Base-by-base conservation (phyloP, 2,888 invertebrate genomes). In the Ophion obscuratus region DNA sequence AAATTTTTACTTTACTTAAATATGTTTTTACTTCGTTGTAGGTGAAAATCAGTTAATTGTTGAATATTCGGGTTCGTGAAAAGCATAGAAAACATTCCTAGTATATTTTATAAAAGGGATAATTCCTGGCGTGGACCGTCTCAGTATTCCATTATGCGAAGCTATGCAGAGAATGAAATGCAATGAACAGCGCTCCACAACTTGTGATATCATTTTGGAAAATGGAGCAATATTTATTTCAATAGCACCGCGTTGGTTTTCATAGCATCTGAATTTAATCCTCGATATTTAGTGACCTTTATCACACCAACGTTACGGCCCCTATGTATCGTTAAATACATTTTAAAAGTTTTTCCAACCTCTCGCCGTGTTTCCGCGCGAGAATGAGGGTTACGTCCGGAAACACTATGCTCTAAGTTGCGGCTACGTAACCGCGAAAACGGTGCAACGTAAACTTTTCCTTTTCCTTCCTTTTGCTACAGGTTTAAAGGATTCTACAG, bases 371-470 rank as follows among this genome's bases (percentile, higher is more conserved):
- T n/a, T 59, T 64, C 11, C 4, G 9, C 73, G 24, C 57, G 20
- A 40, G 20, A 75, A 75, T 31, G 75, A 75, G 75, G 20, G 68
- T 68, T 53, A 44, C 75, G 75, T 76, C 66, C 61, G 68, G 68
- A n/a, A 61, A 44, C 14, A 68, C 27, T 40, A 36, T 68, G 14
- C 47, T 70, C 40, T 47, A 14, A 79, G 61, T 61, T 40, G 61
- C 40, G 62, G 70, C 70, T 70, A 70, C 70, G 44, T 62, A 62
- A 79, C 70, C 36, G 62, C 40, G 31, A 71, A 78, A 59, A 68
- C 68, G 68, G 59, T 68, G 78, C 57, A 77, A 78, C 68, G 57
- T 44, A 78, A 78, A 78, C 24, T 78, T 78, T 68, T 68, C 59
- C 14, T 66, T 53, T 66, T 6, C 14, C 36, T 36, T 66, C 66